Evolutionary conservation across 2,888 invertebrate genomes (phyloP).

Genomic region (Itoplectis maculator): DNA sequence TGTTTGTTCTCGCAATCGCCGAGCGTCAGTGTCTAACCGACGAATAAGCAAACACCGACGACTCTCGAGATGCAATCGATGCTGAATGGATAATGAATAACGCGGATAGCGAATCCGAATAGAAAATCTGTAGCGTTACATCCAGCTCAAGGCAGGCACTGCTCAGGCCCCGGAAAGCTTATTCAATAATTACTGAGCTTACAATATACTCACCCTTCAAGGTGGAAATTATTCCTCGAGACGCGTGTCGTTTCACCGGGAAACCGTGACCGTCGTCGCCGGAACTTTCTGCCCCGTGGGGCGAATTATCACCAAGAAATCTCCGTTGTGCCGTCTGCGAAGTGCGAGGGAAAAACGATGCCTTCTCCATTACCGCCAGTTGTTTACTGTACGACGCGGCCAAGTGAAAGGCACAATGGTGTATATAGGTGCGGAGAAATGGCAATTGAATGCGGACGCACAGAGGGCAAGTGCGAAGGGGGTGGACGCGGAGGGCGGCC

Average conservation of each 20-base stretch:
- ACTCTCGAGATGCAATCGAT: constrained; percentile 59
- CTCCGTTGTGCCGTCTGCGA: constrained; percentile 19
- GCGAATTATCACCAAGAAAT: constrained; percentile 21
- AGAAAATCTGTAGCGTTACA: no score
- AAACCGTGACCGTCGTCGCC: constrained; percentile 11
- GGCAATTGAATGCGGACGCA: constrained; percentile 66
- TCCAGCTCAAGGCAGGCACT: no score
- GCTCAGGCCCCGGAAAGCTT: background rate
- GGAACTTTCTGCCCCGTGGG: constrained; percentile 15
- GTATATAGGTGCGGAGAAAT: constrained; percentile 61
- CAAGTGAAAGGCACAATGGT: constrained; percentile 40
- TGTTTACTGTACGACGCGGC: constrained; percentile 35
- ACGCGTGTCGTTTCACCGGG: background rate
- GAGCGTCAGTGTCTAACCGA: constrained; percentile 29
- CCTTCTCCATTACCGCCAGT: constrained; percentile 49
- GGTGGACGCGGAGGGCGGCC: constrained; percentile 54
- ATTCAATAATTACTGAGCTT: background rate
- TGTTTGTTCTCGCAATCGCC: constrained; percentile 59
- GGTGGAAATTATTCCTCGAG: background rate
- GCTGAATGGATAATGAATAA: constrained; percentile 48
- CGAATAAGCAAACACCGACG: constrained; percentile 41
- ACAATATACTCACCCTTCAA: background rate
- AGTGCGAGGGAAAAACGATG: constrained; percentile 36
- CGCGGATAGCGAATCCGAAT: no score
- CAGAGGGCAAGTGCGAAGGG: constrained; percentile 56